A percentile compares a stretch with the other conserved stretches of the same genome.
Conservation (phyloP, 2,888 invertebrate species). For the Temnothorax rugatulus region DNA sequence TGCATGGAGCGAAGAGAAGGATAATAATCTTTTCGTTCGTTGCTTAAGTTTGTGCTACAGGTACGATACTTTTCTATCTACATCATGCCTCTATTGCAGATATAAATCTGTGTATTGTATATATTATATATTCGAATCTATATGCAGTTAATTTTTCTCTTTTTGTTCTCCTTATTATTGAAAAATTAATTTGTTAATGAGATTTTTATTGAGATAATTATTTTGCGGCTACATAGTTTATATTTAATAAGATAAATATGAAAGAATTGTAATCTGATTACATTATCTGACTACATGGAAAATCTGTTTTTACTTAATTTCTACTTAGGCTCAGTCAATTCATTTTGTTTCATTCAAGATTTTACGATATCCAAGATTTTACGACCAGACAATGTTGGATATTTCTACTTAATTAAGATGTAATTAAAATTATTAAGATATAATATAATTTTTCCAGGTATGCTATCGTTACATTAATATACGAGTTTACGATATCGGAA, state of each 20-base stretch:
- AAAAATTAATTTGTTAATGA: not conserved
- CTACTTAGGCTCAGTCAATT: not conserved
- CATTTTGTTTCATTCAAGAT: not conserved
- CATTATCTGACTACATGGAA: not conserved
- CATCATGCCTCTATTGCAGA: not conserved
- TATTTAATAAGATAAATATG: not conserved
- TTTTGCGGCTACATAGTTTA: not conserved
- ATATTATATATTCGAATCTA: not conserved
- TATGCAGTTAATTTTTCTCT: not conserved
- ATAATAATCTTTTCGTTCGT: constrained; percentile 19
- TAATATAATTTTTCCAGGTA: constrained; percentile 52
- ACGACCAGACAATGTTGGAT: not conserved
- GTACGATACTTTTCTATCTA: constrained; percentile 23
- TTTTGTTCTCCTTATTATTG: not conserved
- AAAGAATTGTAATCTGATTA: not conserved
- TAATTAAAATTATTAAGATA: not conserved
- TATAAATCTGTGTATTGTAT: not conserved
- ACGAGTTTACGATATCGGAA: constrained; percentile 73
- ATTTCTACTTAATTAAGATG: not conserved
- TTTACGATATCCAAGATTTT: no score
- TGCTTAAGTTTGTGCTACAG: constrained; percentile 44
- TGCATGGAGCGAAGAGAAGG: constrained; percentile 49
- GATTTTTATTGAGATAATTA: not conserved
- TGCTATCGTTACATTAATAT: constrained; percentile 55
- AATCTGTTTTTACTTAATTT: not conserved